Evolutionary conservation across 1,140 invertebrate species (phyloP).

Genomic region (Diachasmimorpha longicaudata): DNA sequence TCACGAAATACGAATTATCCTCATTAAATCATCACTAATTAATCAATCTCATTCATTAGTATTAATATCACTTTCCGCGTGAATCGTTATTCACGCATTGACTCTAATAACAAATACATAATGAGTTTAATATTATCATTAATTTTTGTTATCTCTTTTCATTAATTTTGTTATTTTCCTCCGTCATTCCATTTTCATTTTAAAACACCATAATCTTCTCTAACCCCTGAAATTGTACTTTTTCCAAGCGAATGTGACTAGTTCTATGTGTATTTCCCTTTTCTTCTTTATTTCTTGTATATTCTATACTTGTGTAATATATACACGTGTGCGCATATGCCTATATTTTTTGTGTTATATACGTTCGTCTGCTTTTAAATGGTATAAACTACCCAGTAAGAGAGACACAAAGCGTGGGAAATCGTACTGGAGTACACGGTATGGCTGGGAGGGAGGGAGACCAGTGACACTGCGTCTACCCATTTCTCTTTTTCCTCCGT

Average conservation of each 20-base stretch:
- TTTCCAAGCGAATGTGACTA: constrained; percentile 19
- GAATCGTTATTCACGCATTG: constrained; percentile 44
- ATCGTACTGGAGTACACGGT: constrained; percentile 6
- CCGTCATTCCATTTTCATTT: not conserved
- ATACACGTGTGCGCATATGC: constrained; percentile 8
- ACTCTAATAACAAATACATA: constrained; percentile 58
- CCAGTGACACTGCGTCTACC: not conserved
- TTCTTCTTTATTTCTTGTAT: not conserved
- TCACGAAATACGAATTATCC: not conserved
- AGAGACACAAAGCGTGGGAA: constrained; percentile 21
- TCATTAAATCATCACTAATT: constrained; percentile 42
- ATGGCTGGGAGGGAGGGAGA: not conserved
- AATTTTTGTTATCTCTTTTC: not conserved
- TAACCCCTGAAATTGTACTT: constrained; percentile 11
- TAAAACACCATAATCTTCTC: not conserved
- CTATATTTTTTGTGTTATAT: constrained; percentile 2
- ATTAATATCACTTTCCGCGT: constrained; percentile 62
- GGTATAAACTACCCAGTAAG: constrained; percentile 20
- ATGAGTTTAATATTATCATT: constrained; percentile 51
- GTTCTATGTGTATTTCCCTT: not conserved
- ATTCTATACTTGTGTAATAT: constrained; percentile 4
- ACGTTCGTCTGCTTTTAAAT: constrained; percentile 4
- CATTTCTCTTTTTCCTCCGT: constrained; percentile 8
- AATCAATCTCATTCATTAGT: constrained; percentile 50
- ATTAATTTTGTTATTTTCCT: constrained; percentile 12